Percentiles rank a stretch among this genome's conserved stretches.
phyloP scores from a whole-genome alignment of 2,888 invertebrate genomes.

The Helleia helle region DNA sequence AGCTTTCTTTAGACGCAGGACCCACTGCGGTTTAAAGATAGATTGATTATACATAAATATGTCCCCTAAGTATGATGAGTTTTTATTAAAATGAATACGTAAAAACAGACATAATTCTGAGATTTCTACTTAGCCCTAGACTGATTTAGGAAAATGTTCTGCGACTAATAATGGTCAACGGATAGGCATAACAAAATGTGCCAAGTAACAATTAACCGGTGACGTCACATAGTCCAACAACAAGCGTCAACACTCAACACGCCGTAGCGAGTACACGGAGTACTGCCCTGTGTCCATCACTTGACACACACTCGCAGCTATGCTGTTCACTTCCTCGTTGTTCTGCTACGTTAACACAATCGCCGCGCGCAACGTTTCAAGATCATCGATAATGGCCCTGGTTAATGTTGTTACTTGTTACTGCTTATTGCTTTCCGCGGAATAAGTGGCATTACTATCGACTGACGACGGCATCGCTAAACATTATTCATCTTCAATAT shows the following conservation, averaged over 20 bases:
- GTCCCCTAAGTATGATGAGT: too few species aligned
- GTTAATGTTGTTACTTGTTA: neutral
- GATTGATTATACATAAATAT: too few species aligned
- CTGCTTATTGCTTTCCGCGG: neutral
- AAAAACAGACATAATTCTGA: too few species aligned
- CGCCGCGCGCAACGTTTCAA: constrained; percentile 49
- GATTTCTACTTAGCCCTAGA: too few species aligned
- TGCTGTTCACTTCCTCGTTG: constrained; percentile 44
- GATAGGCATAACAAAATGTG: too few species aligned
- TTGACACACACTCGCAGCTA: constrained; percentile 1
- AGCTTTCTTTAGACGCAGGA: too few species aligned
- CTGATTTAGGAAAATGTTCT: too few species aligned
- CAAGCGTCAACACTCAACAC: neutral
- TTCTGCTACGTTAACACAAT: constrained; percentile 46
- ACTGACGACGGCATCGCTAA: neutral
- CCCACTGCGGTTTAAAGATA: too few species aligned
- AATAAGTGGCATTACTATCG: neutral
- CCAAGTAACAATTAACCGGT: constrained; percentile 3
- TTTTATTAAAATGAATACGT: too few species aligned
- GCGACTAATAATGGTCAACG: too few species aligned
- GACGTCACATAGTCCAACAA: neutral
- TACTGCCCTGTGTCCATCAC: neutral
- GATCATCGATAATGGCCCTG: constrained; percentile 26
- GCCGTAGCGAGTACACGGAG: neutral
- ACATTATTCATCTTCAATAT: too few species aligned